These are phyloP conservation scores for Bombylius discolor DNA, from an alignment of 2,888 invertebrate species.

Conservation along the genomic window DNA sequence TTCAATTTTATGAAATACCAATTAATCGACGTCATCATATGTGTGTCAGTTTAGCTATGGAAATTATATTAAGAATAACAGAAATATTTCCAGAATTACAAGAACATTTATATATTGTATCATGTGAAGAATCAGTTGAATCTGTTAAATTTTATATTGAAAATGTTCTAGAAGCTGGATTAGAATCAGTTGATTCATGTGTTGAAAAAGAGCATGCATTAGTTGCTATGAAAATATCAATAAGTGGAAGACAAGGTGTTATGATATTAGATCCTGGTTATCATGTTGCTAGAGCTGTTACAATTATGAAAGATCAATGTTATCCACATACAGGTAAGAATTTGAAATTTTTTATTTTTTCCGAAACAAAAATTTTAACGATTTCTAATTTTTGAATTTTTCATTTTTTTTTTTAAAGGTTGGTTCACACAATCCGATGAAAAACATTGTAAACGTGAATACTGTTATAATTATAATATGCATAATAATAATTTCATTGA, in stretches of 20 bases:
- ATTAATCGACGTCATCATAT: constrained; percentile 69
- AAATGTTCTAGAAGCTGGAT: constrained; percentile 39
- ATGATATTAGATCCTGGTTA: constrained; percentile 84
- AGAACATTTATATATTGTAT: constrained; percentile 57
- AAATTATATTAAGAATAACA: constrained; percentile 57
- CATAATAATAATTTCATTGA: constrained; percentile 63
- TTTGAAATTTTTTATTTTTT: too few species aligned
- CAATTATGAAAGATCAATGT: constrained; percentile 70
- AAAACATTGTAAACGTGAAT: constrained; percentile 62
- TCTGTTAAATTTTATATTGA: constrained; percentile 47
- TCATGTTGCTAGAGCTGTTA: constrained; percentile 73
- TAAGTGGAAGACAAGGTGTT: constrained; percentile 61
- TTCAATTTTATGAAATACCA: constrained; percentile 62
- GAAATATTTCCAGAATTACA: constrained; percentile 54
- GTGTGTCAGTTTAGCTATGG: constrained; percentile 78
- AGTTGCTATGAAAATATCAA: constrained; percentile 58
- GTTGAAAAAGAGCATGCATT: constrained; percentile 82
- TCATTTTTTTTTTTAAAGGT: constrained; percentile 35
- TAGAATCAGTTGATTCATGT: constrained; percentile 31
- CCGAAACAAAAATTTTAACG: not conserved
- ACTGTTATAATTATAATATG: constrained; percentile 62
- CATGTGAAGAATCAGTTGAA: constrained; percentile 75
- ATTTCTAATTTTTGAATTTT: too few species aligned
- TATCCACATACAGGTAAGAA: constrained; percentile 73
- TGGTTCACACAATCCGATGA: constrained; percentile 78